Conservation (phyloP, 2,888 invertebrate species). For the Peribatodes rhomboidaria region DNA sequence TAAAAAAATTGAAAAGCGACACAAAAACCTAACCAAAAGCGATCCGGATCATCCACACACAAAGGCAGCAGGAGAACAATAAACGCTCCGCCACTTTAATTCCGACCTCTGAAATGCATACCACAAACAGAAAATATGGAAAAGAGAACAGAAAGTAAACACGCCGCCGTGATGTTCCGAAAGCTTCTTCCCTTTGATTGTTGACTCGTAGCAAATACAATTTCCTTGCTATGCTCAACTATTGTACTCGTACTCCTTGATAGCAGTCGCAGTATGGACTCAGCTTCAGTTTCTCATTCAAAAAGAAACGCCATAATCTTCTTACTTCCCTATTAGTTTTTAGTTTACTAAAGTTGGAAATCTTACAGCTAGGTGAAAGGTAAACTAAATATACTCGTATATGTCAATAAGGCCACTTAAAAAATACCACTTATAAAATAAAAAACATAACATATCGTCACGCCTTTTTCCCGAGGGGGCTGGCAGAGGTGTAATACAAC, state of each 20-base stretch:
- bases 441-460: no score
- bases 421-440: no score
- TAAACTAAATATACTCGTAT: no score
- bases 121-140: constrained; percentile 31
- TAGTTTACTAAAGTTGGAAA: not conserved
- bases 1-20: not conserved
- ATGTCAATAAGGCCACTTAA: no score
- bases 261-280: constrained; percentile 13
- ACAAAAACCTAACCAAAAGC: not conserved
- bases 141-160: constrained; percentile 33
- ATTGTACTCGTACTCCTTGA: constrained; percentile 35
- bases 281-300: no score
- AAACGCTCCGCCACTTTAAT: constrained; percentile 23
- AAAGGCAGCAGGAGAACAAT: constrained; percentile 7
- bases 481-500: no score
- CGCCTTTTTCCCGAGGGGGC: no score
- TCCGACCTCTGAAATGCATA: constrained; percentile 29
- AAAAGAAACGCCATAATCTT: no score
- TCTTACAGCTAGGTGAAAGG: not conserved
- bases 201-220: constrained; percentile 55
- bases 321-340: no score
- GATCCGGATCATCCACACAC: not conserved
- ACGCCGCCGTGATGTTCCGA: constrained; percentile 30
- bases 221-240: constrained; percentile 49
- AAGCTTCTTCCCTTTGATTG: constrained; percentile 49